Base-by-base conservation (phyloP, 2,797 vertebrate genomes). In the Geotrypetes seraphini region DNA sequence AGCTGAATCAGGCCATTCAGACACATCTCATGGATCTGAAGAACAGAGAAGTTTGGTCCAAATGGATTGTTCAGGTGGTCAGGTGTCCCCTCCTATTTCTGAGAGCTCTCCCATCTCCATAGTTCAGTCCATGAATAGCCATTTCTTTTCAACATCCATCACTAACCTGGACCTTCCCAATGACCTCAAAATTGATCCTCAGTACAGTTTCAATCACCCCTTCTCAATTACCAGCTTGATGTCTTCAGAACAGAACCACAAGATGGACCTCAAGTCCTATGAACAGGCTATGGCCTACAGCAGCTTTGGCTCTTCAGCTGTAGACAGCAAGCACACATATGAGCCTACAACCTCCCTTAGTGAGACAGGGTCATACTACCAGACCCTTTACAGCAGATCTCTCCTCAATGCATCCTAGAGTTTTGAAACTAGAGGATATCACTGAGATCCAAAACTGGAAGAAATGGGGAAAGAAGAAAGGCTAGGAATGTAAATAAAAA, bases 221-320 rank as follows among this genome's bases (percentile, higher is more conserved):
- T 93, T 93, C 71, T 92, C 90, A 69, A 92, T 93, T 67, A 91
- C 85, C 67, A 93, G 90, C 57, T 74, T 92, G 65, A 91, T 93
- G 89, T 91, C 84, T 63, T 84, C 88, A 0, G 88, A 92, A 75
- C 88, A 90, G 79, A 60, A 33, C 10, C 33, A 33, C 25, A 86
- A 86, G 72, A 84, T 87, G 71, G 84, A 88, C 70, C 73, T 87
- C 28, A 88, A 87, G 71, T 79, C 76, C 47, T 87, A 87, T 50
- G 86, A 88, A 58, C 83, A 85, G 59, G 69, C 84, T 49, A 84
- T 86, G 81, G 81, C 80, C 20, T 86, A 84, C 57, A 83, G 80
- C 31, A 48, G 73, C 51, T 86, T 86, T 27, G 9, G 71, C 12
- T 31, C 63, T 16, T 34, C 83, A 7, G 72, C 81, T 0, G 59